Evolutionary conservation across 2,113 vertebrate species (phyloP).

Genomic region (Glaucomys volans): DNA sequence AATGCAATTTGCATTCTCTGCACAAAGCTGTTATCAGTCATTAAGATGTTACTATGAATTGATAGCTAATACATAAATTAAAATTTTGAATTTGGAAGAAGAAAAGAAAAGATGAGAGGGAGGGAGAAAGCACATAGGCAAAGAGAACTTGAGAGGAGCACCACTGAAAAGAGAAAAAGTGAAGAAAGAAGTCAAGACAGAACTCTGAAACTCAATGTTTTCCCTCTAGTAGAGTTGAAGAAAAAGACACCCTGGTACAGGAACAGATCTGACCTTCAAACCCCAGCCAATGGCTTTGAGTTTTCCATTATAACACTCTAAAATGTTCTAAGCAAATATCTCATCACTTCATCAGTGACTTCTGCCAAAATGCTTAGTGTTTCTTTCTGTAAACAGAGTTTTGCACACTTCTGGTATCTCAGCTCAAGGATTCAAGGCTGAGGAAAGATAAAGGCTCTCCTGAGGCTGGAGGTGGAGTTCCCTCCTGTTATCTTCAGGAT

Average conservation of each 20-base stretch:
- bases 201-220: not conserved
- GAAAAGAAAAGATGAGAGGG: not conserved
- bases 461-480: not conserved
- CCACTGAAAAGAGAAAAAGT: not conserved
- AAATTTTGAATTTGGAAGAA: not conserved
- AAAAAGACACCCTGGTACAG: not conserved
- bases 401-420: not conserved
- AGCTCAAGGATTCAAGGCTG: not conserved
- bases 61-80: not conserved
- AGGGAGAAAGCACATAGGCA: not conserved
- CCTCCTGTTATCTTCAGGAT: not conserved
- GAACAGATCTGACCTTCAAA: not conserved
- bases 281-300: not conserved
- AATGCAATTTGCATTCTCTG: not conserved
- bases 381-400: not conserved
- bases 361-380: not conserved
- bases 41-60: not conserved
- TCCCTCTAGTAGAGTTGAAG: not conserved
- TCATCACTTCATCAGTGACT: not conserved
- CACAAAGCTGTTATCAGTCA: not conserved
- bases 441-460: not conserved
- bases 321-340: not conserved
- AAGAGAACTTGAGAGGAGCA: not conserved
- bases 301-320: not conserved
- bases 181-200: not conserved